A percentile compares a stretch with the other conserved stretches of the same genome.
phyloP scores from a whole-genome alignment of 2,113 vertebrate genomes.

The Camelus bactrianus region DNA sequence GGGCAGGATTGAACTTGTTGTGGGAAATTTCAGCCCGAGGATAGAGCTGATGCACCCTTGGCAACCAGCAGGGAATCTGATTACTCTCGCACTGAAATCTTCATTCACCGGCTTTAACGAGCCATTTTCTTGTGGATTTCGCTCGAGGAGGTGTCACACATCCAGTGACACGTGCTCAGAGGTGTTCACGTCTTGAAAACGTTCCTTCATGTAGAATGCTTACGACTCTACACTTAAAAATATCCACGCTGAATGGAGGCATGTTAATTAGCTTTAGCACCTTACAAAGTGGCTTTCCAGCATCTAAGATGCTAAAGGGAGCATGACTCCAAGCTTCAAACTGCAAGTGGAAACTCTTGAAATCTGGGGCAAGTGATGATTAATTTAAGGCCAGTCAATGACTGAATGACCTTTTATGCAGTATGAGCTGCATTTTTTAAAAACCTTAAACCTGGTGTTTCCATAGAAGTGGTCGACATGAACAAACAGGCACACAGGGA shows the following conservation, averaged over 20 bases:
- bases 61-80: background rate
- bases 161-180: background rate
- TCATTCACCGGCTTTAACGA: background rate
- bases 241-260: accelerated
- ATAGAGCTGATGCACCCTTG: background rate
- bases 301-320: background rate
- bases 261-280: background rate
- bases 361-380: background rate
- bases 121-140: background rate
- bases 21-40: background rate
- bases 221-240: background rate
- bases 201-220: background rate
- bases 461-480: background rate
- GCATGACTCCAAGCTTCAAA: background rate
- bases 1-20: background rate
- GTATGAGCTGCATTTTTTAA: background rate
- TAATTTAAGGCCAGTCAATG: background rate
- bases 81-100: background rate
- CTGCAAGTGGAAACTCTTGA: background rate
- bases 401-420: background rate
- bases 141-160: background rate
- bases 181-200: background rate
- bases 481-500: background rate
- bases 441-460: background rate
- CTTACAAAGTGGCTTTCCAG: background rate